Evolutionary conservation across 1,140 invertebrate species (phyloP).

Genomic region (Himalopsyche phryganea): DNA sequence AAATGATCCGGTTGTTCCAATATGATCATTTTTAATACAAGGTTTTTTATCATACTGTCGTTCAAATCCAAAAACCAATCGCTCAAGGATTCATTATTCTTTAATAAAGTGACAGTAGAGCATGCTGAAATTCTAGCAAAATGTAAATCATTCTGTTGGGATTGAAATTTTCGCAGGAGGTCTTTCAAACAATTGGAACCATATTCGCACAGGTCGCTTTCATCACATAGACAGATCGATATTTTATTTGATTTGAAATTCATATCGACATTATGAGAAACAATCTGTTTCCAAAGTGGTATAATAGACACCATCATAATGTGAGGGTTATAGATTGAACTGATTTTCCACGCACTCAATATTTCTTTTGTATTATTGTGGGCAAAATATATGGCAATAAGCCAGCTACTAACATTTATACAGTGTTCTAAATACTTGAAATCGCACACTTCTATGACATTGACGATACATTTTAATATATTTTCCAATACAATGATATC

Average conservation of each 20-base stretch:
- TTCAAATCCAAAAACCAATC: constrained; percentile 18
- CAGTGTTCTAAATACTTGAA: constrained; percentile 20
- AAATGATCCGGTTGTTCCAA: constrained; percentile 26
- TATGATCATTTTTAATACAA: constrained; percentile 23
- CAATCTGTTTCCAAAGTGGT: constrained; percentile 25
- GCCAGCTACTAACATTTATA: constrained; percentile 28
- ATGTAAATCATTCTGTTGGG: constrained; percentile 32
- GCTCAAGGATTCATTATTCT: constrained; percentile 7
- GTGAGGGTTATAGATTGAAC: constrained; percentile 29
- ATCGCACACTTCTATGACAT: constrained; percentile 21
- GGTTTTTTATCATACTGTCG: constrained; percentile 16
- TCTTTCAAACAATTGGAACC: constrained; percentile 21
- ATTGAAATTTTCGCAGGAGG: constrained; percentile 15
- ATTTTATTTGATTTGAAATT: constrained; percentile 8
- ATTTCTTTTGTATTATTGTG: constrained; percentile 27
- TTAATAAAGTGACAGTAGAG: constrained; percentile 3
- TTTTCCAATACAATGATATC: constrained; percentile 5
- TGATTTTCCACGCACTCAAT: constrained; percentile 24
- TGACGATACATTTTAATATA: constrained; percentile 12
- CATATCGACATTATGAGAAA: constrained; percentile 9
- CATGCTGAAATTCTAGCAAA: constrained; percentile 24
- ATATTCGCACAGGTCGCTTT: constrained; percentile 12
- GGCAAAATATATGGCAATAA: constrained; percentile 22
- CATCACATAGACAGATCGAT: constrained; percentile 20
- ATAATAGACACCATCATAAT: constrained; percentile 27